Percentiles rank a stretch among this genome's conserved stretches.
phyloP scores from a whole-genome alignment of 37 sponge, comb jelly and placozoan genomes.

The Geodia barretti region DNA sequence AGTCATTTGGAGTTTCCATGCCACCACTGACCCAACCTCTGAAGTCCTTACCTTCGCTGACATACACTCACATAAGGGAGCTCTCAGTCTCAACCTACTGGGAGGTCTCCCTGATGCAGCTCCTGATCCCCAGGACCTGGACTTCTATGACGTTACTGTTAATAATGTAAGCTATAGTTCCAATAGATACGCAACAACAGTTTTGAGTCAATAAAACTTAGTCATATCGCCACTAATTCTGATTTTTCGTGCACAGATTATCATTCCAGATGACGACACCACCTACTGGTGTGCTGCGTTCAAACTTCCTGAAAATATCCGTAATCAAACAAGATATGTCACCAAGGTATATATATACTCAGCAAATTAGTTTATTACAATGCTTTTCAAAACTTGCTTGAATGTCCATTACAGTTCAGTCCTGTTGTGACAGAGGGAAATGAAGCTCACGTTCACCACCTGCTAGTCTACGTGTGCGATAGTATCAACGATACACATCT shows the following conservation, averaged over 20 bases:
- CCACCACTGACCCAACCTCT: not conserved
- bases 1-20: conserved; percentile 38
- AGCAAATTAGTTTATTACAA: too few relatives aligned
- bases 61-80: conserved; percentile 14
- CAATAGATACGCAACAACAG: not conserved
- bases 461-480: conserved; percentile 52
- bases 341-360: conserved; percentile 39
- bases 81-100: conserved; percentile 19
- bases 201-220: not conserved
- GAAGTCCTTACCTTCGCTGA: not conserved
- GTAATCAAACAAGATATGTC: conserved; percentile 14
- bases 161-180: conserved; percentile 7
- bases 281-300: conserved; percentile 65
- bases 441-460: conserved; percentile 50
- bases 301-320: conserved; percentile 24
- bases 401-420: conserved; percentile 21
- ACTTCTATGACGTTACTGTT: conserved; percentile 4
- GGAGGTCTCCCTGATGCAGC: conserved; percentile 27
- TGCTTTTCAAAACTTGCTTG: too few relatives aligned
- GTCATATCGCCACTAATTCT: not conserved
- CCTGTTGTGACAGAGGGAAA: conserved; percentile 18
- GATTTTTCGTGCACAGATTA: too few relatives aligned
- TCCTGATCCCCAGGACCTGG: conserved; percentile 5
- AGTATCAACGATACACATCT: conserved; percentile 1
- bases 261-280: conserved; percentile 45